A percentile compares a stretch with the other conserved stretches of the same genome.
Evolutionary conservation across 2,797 vertebrate genomes (phyloP).

Genomic region (Coreius guichenoti): DNA sequence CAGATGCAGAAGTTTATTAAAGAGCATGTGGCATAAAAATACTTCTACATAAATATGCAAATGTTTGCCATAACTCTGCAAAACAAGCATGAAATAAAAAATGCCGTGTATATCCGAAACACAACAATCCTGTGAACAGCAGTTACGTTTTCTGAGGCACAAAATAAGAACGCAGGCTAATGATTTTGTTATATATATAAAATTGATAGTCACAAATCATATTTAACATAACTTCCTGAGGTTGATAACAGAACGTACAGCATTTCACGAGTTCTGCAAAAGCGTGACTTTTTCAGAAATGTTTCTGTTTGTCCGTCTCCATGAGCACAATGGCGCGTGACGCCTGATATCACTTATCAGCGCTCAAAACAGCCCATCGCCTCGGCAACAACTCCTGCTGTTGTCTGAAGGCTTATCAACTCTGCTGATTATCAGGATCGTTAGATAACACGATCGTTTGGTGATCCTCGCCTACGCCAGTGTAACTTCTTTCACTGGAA

Average conservation of each 20-base stretch:
- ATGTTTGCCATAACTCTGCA: not conserved
- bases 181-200: not conserved
- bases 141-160: not conserved
- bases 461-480: not conserved
- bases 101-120: not conserved
- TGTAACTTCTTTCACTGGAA: not conserved
- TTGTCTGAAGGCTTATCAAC: not conserved
- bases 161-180: not conserved
- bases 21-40: not conserved
- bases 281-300: not conserved
- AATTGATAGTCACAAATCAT: not conserved
- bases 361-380: not conserved
- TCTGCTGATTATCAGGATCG: not conserved
- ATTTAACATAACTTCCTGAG: not conserved
- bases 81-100: not conserved
- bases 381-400: not conserved
- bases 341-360: slow-evolving; percentile 4
- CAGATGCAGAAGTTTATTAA: slow-evolving; percentile 21
- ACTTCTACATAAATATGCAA: not conserved
- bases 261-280: not conserved
- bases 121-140: not conserved
- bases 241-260: not conserved
- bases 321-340: not conserved
- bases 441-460: no score
- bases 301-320: not conserved